Evolutionary conservation across 1,140 invertebrate species (phyloP), one percentile per base, ranked within the genome.

Genomic region (Anastatus disparis): DNA sequence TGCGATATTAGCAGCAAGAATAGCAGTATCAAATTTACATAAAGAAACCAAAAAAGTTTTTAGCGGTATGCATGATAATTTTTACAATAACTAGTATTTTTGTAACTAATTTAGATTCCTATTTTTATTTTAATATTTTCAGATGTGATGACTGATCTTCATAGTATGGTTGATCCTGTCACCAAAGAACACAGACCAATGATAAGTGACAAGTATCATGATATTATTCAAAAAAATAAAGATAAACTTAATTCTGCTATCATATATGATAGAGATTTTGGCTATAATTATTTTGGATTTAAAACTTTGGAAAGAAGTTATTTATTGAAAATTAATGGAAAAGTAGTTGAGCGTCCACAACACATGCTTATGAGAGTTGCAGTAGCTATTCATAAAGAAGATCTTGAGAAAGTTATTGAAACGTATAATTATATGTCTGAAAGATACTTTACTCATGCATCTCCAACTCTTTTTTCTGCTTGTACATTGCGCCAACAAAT

Each of bases 331-430:
- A 96, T 99, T 61, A 90, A 97, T 84, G 92, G 93, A 0, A 97
- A 97, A 90, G 93, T 98, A 53, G 96, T 91, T 6, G 98, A 99
- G 83, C 88, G 98, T 46, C 98, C 98, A 0, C 98, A 99, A 79
- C 97, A 99, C 71, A 97, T 99, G 97, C 85, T 99, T 52, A 99
- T 99, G 98, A 87, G 98, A 79, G 97, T 99, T 13, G 86, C 98
- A 24, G 93, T 99, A 71, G 98, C 97, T 15, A 99, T 99, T 77
- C 98, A 99, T 84, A 93, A 93, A 12, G 92, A 97, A 74, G 94
- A 99, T 80, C 94, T 99, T 65, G 94, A 97, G 75, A 88, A 91
- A 27, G 97, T 92, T 24, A 97, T 99, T 76, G 95, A 99, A 87
- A 99, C 98, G 0, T 99, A 99, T 81, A 97, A 99, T 84, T 88